Evolutionary conservation across 2,888 invertebrate species (phyloP), one percentile per base, ranked within the genome.

Genomic region (Sycophila texana): DNA sequence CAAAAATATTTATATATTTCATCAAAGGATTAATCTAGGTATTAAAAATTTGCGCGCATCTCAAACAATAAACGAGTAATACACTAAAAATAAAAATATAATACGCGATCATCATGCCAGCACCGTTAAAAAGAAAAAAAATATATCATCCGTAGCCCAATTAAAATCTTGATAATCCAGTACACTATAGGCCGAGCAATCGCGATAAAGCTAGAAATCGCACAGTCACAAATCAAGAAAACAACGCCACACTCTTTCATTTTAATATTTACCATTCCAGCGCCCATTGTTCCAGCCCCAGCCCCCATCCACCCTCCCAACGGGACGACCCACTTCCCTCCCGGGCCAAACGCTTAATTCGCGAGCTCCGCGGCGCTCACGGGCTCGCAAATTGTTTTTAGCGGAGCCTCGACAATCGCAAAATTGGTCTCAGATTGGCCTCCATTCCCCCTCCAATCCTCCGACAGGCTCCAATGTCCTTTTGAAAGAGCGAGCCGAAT

Each of bases 361-460:
- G 18, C 30, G 10, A 16, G 53, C 53, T n/a, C 5, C 13, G 10
- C 20, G 53, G 20, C 26, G 20, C 26, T 26, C 26, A 26, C 26
- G 2, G 26, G 3, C 26, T 53, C 16, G 20, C 51, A 39, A 77
- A 77, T 73, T 67, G 77, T 67, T 77, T 77, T 77, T 77, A 77
- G 73, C 77, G 72, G 66, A 65, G 68, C 26, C 53, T 60, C 16
- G 57, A n/a, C 61, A 16, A 26, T 22, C 53, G 53, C 53, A 61
- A 68, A 73, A 74, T 74, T 74, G 74, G 30, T 63, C 74, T 74
- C 67, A 74, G 73, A 78, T 78, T 74, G 78, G 78, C 68, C 30
- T 20, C 47, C 10, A 4, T 20, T 26, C 47, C 20, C 65, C 16
- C 60, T 14, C 61, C 26, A 2, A 47, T 10, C 16, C 30, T 4